Evolutionary conservation across 2,888 invertebrate species (phyloP).

Genomic region (Drosophila parthenogenetica): DNA sequence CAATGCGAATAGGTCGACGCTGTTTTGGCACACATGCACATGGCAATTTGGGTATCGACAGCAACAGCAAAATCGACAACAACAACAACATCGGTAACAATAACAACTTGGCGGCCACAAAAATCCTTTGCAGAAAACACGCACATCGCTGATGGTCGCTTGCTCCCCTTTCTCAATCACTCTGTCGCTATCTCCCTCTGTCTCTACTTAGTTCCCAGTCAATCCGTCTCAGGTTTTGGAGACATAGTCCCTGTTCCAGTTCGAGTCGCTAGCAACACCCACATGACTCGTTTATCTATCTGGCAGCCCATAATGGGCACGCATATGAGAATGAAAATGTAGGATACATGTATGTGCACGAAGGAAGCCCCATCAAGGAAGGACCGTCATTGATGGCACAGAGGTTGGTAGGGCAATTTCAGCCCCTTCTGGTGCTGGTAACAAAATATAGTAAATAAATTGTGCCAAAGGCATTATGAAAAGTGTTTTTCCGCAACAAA

Average conservation of each 20-base stretch:
- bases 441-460: slow-evolving; percentile 62
- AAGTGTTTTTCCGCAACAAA: slow-evolving; percentile 30
- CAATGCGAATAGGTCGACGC: slow-evolving; percentile 58
- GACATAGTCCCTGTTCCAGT: slow-evolving; percentile 35
- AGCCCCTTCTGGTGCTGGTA: slow-evolving; percentile 17
- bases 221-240: slow-evolving; percentile 10
- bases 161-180: background rate
- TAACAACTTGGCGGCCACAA: slow-evolving; percentile 52
- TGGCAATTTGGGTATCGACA: slow-evolving; percentile 60
- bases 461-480: slow-evolving; percentile 56
- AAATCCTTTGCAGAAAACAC: slow-evolving; percentile 61
- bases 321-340: slow-evolving; percentile 55
- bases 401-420: slow-evolving; percentile 50
- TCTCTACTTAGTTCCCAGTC: background rate
- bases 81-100: slow-evolving; percentile 15
- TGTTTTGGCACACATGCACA: slow-evolving; percentile 51
- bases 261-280: slow-evolving; percentile 42
- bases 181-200: background rate
- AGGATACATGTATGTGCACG: slow-evolving; percentile 32
- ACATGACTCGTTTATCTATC: slow-evolving; percentile 65
- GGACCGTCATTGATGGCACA: slow-evolving; percentile 2
- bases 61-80: slow-evolving; percentile 13
- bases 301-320: slow-evolving; percentile 63
- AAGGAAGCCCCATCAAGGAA: slow-evolving; percentile 26
- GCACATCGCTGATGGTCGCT: slow-evolving; percentile 46